Evolutionary conservation across 2,797 vertebrate species (phyloP), one percentile per base, ranked within the genome.

Genomic region (Protonibea diacanthus): DNA sequence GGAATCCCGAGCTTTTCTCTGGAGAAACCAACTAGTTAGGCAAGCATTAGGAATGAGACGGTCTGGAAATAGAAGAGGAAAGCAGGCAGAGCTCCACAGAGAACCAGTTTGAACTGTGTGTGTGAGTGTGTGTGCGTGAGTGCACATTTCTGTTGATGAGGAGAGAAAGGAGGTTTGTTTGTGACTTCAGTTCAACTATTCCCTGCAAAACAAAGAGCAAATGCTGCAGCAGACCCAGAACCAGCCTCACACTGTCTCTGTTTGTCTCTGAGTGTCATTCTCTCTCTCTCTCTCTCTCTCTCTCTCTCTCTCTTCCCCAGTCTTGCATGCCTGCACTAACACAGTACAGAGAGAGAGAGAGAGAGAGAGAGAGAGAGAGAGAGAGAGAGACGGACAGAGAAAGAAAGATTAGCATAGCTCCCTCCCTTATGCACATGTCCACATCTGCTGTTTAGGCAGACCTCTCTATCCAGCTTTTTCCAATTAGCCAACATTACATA

Each of bases 151-250:
- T 77, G 74, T 77, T 82, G 74, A 84, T 80, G 76, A 72, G 59
- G 66, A 76, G 75, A 82, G 76, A 81, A 69, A 83, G 72, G 42
- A 62, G 66, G 53, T 56, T 74, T 90, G 89, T 92, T 91, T 90
- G 88, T 89, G 89, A 92, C 89, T 92, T 80, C 74, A 81, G 80
- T 76, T 89, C 81, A 89, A 89, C 85, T 91, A 82, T 89, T 65
- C 74, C 56, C 78, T 69, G 23, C 76, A 76, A 81, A 89, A 94
- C 91, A 93, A 93, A 88, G 90, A 80, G 75, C 59, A 62, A 91
- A 86, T 87, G 82, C 86, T 2, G 78, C 84, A 82, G 78, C 76
- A 79, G 48, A 72, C 15, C 88, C 85, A 86, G 90, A 85, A 71
- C 83, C 89, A 86, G 88, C 57, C 89, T 85, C 82, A 81, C 89